Evolutionary conservation across 2,888 invertebrate species (phyloP), one percentile per base, ranked within the genome.

Genomic region (Coleophora deauratella): DNA sequence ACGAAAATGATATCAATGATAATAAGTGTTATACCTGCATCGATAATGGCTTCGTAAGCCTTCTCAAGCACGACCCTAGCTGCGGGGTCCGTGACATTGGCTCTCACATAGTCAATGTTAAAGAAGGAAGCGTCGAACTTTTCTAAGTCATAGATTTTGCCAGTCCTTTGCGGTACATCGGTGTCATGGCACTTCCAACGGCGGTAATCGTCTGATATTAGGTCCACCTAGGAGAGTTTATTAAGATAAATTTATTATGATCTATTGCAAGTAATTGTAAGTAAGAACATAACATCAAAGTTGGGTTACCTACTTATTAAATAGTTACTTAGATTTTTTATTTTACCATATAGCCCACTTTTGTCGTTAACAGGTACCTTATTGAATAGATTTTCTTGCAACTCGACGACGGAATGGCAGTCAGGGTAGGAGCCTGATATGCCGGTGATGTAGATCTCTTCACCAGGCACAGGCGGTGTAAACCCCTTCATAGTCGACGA

Each of bases 361-460:
- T n/a, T n/a, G n/a, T n/a, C n/a, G n/a, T 4, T 21, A 21, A 21
- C 3, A 21, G 3, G 3, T 42, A 91, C 89, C 71, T 93, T 93
- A 62, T 91, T 90, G 55, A 91, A 88, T 11, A 96, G 84, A 57
- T 91, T 91, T 41, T 91, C 80, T 59, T 88, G 79, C 35, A 95
- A 90, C 51, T 94, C 90, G 38, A 87, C 73, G 41, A 95, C 88
- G 53, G 91, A 91, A 47, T 91, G 88, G 0, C 93, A 93, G 55
- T 93, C 91, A 0, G 96, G 96, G 69, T 93, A 93, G 59, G 90
- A 84, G 0, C 93, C 93, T 0, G 93, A 84, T 9, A 91, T 77
- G 1, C 93, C 93, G 27, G 89, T 78, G 55, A 93, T 88, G 43
- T 90, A 88, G 31, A 91, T 81, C 59, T 91, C 91, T 41, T 91